A percentile compares a stretch with the other conserved stretches of the same genome.
phyloP scores from a whole-genome alignment of 1,140 invertebrate genomes.

The Pachyrhynchus sulphureomaculatus region DNA sequence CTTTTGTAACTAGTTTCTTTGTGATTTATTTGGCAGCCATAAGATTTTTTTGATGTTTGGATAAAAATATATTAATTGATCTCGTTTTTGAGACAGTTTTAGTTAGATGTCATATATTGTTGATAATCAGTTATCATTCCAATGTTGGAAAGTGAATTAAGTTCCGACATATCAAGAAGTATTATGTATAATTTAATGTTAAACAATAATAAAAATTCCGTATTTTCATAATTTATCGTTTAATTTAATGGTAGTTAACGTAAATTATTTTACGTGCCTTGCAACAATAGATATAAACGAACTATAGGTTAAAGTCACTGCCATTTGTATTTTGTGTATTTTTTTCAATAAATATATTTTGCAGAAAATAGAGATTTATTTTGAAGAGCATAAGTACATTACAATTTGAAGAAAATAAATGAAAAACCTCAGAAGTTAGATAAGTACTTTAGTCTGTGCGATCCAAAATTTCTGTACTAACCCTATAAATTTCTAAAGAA shows the following conservation, averaged over 20 bases:
- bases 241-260: neutral
- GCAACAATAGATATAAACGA: neutral
- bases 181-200: too few species aligned
- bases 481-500: too few species aligned
- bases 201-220: neutral
- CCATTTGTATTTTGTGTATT: conserved; percentile 28
- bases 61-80: conserved; percentile 6
- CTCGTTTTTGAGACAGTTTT: neutral
- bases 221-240: neutral
- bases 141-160: too few species aligned
- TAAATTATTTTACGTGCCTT: conserved; percentile 9
- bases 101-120: neutral
- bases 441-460: too few species aligned
- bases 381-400: too few species aligned
- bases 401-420: too few species aligned
- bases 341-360: conserved; percentile 28
- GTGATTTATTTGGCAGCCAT: conserved; percentile 23
- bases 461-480: too few species aligned
- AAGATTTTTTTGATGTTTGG: neutral
- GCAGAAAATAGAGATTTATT: too few species aligned
- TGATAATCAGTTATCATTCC: too few species aligned
- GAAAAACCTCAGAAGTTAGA: too few species aligned
- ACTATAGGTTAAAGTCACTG: conserved; percentile 23
- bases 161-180: too few species aligned
- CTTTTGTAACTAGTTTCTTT: conserved; percentile 10